Evolutionary conservation across 2,113 vertebrate species (phyloP).

Genomic region (Sturnira hondurensis): DNA sequence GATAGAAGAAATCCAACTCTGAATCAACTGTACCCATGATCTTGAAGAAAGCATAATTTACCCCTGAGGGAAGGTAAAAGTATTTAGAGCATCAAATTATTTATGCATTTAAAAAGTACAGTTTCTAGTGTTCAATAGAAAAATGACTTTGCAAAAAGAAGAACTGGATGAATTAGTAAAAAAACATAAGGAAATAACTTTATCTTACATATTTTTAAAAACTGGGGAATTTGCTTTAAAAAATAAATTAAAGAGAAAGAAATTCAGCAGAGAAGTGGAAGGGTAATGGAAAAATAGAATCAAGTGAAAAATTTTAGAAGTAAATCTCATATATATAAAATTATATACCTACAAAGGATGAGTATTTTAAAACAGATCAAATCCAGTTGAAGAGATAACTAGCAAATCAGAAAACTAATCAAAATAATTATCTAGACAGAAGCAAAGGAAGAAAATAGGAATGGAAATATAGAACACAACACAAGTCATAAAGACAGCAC

Average conservation of each 20-base stretch:
- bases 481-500: background rate
- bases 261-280: background rate
- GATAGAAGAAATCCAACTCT: background rate
- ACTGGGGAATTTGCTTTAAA: background rate
- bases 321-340: background rate
- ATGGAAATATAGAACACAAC: background rate
- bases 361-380: background rate
- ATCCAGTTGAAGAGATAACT: background rate
- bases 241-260: background rate
- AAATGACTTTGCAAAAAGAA: background rate
- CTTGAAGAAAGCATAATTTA: background rate
- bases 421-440: background rate
- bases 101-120: background rate
- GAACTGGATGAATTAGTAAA: background rate
- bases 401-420: background rate
- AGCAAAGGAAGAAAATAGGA: background rate
- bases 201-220: background rate
- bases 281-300: background rate
- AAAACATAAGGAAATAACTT: background rate
- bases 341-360: background rate
- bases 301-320: background rate
- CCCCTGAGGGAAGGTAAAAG: background rate
- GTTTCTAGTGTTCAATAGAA: background rate
- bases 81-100: background rate
- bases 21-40: background rate